Percentiles rank a stretch among this genome's conserved stretches.
Conservation (phyloP, 2,888 invertebrate species). For the Microdon myrmicae region DNA sequence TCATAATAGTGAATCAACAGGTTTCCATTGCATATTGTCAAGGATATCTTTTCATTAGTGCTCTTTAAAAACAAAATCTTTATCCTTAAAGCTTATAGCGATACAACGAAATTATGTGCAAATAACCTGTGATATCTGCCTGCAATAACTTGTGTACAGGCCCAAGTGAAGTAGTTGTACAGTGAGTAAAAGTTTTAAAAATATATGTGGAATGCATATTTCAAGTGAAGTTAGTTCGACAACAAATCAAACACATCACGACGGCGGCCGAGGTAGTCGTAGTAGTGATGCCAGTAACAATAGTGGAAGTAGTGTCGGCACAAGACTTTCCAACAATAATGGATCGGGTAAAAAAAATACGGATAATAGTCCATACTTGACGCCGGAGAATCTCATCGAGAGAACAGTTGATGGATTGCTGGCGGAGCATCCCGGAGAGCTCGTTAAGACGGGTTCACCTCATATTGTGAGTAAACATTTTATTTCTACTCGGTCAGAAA, state of each 20-base stretch:
- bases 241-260: slow-evolving; percentile 70
- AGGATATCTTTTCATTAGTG: slow-evolving; percentile 4
- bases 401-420: slow-evolving; percentile 84
- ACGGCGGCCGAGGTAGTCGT: slow-evolving; percentile 56
- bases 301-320: slow-evolving; percentile 48
- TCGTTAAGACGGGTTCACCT: slow-evolving; percentile 94
- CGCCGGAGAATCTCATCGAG: slow-evolving; percentile 85
- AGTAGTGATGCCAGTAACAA: slow-evolving; percentile 53
- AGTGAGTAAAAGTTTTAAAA: slow-evolving; percentile 14
- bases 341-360: slow-evolving; percentile 58
- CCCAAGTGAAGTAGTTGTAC: slow-evolving; percentile 10
- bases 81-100: slow-evolving; percentile 3
- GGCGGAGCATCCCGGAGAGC: slow-evolving; percentile 91
- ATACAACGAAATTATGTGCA: slow-evolving; percentile 21
- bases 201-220: slow-evolving; percentile 75
- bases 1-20: no score
- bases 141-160: slow-evolving; percentile 13
- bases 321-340: slow-evolving; percentile 55
- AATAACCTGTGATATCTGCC: slow-evolving; percentile 26
- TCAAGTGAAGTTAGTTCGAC: slow-evolving; percentile 82
- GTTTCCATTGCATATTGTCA: slow-evolving; percentile 28
- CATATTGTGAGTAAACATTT: slow-evolving; percentile 76
- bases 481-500: no score
- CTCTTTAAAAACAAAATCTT: background rate
- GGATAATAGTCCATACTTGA: slow-evolving; percentile 70